Conservation (phyloP, 2,797 vertebrate species). For the Mergus octosetaceus region DNA sequence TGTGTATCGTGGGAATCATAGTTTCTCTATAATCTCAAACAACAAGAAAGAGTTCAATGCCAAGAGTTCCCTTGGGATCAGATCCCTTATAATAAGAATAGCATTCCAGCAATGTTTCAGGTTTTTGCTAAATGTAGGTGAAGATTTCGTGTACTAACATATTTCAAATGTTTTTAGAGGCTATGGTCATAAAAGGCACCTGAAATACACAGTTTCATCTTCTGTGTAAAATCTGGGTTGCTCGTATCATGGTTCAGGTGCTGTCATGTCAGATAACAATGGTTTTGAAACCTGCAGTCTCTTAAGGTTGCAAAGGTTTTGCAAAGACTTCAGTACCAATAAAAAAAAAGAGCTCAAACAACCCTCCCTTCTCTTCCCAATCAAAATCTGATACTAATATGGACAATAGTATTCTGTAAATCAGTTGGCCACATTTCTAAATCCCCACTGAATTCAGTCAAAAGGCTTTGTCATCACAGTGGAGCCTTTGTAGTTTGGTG, state of each 20-base stretch:
- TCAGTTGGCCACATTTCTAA: not conserved
- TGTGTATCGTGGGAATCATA: not conserved
- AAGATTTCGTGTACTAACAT: not conserved
- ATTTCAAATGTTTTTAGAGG: not conserved
- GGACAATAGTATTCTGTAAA: not conserved
- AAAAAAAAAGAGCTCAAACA: not conserved
- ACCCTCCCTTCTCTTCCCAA: not conserved
- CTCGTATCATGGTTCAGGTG: not conserved
- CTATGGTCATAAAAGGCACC: not conserved
- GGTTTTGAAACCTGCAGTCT: not conserved
- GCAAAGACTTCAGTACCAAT: not conserved
- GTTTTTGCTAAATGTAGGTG: not conserved
- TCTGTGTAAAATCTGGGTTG: not conserved
- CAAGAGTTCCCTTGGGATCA: not conserved
- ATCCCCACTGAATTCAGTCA: not conserved
- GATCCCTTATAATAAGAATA: not conserved
- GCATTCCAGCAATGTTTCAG: not conserved
- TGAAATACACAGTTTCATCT: not conserved
- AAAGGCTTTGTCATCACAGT: conserved; percentile 6
- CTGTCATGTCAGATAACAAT: not conserved
- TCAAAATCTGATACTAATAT: not conserved
- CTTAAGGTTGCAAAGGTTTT: not conserved
- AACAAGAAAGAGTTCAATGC: not conserved
- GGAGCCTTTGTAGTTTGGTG: not conserved
- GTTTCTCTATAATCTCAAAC: not conserved